Conservation (phyloP, 2,888 invertebrate genomes). For the Chironomus tentans region DNA sequence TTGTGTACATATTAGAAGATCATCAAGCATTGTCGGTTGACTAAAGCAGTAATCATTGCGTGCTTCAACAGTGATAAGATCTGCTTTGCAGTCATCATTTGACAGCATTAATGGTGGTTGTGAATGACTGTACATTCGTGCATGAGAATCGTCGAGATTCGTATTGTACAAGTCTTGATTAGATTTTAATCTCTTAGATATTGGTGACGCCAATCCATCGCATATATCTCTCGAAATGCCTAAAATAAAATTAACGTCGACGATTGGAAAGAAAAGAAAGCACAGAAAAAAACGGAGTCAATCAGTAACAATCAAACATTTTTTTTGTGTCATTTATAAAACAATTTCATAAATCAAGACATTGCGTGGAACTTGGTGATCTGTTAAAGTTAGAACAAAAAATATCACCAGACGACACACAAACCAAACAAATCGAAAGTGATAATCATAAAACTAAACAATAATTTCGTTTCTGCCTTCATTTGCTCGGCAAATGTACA, state of each 20-base stretch:
- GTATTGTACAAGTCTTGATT: slow-evolving; percentile 34
- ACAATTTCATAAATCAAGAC: slow-evolving; percentile 19
- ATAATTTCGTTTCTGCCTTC: background rate
- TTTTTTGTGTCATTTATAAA: background rate
- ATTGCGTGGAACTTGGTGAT: slow-evolving; percentile 22
- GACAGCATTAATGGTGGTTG: slow-evolving; percentile 39
- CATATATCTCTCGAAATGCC: slow-evolving; percentile 34
- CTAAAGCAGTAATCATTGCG: slow-evolving; percentile 67
- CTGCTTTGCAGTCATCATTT: slow-evolving; percentile 28
- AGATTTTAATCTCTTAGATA: slow-evolving; percentile 39
- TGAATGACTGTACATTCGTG: slow-evolving; percentile 40
- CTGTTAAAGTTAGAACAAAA: slow-evolving; percentile 1
- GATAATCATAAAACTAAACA: slow-evolving; percentile 16
- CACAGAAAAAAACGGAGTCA: background rate
- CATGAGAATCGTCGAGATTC: slow-evolving; percentile 38
- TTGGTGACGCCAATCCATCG: slow-evolving; percentile 38
- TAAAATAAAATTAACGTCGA: background rate
- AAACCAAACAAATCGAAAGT: slow-evolving; percentile 13
- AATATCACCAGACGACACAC: background rate
- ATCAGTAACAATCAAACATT: background rate
- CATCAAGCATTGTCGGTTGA: slow-evolving; percentile 75
- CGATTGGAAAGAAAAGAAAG: background rate
- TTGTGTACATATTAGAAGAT: slow-evolving; percentile 67
- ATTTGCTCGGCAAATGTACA: background rate
- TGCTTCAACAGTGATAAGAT: slow-evolving; percentile 38